A percentile compares a stretch with the other conserved stretches of the same genome.
Evolutionary conservation across 2,888 invertebrate species (phyloP).

Genomic region (Phragmatobia fuliginosa): DNA sequence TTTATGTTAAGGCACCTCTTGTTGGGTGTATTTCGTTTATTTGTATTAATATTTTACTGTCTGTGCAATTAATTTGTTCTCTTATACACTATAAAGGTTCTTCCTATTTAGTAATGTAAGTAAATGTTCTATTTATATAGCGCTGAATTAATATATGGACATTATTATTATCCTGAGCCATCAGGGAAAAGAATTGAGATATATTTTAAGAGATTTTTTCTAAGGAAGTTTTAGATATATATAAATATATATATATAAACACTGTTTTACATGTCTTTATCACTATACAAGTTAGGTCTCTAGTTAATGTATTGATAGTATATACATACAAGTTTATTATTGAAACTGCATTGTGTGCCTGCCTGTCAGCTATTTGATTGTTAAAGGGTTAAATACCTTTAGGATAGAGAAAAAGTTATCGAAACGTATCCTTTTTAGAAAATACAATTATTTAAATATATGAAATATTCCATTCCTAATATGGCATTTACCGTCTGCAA

Average conservation of each 20-base stretch:
- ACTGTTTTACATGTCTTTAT: constrained; percentile 81
- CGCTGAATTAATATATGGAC: constrained; percentile 72
- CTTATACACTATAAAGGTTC: constrained; percentile 77
- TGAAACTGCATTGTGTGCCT: constrained; percentile 70
- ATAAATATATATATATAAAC: constrained; percentile 72
- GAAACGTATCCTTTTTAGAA: constrained; percentile 64
- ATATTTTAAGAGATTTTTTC: constrained; percentile 86
- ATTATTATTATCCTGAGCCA: constrained; percentile 63
- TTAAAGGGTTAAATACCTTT: constrained; percentile 65
- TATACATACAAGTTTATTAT: constrained; percentile 62
- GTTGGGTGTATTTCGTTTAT: constrained; percentile 56
- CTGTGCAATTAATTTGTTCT: constrained; percentile 83
- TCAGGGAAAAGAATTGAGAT: constrained; percentile 76
- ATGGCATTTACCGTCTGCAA: constrained; percentile 85
- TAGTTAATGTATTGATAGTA: constrained; percentile 64
- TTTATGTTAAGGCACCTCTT: constrained; percentile 36
- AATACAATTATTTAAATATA: constrained; percentile 63
- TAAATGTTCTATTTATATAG: constrained; percentile 81
- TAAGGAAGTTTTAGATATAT: constrained; percentile 71
- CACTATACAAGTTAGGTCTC: constrained; percentile 76
- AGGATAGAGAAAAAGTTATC: constrained; percentile 55
- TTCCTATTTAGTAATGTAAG: constrained; percentile 81
- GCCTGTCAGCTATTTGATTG: constrained; percentile 67
- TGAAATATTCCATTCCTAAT: constrained; percentile 82
- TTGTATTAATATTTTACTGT: constrained; percentile 72